Evolutionary conservation across 2,113 vertebrate species (phyloP), one percentile per base, ranked within the genome.

Genomic region (Lagopus leucura): DNA sequence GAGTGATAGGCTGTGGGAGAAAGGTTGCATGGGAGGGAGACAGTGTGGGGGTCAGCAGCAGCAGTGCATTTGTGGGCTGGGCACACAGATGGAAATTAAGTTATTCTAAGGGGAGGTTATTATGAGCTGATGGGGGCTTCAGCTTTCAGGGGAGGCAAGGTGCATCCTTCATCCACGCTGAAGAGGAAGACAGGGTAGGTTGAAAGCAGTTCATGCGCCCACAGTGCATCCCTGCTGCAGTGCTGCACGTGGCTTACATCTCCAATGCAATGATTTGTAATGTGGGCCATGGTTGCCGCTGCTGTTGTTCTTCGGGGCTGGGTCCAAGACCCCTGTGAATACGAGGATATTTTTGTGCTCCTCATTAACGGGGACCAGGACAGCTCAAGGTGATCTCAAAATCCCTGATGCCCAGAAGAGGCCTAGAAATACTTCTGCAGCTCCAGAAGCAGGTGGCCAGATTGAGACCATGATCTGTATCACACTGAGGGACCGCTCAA

Each of bases 21-120:
- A 45, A 71, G 40, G 28, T 45, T 66, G 28, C 0, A 0, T 1
- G 11, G 43, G 52, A 30, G 80, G 8, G 34, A 54, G 10, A 19
- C 69, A 86, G 36, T 1, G 0, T 4, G 13, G 20, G 25, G 40
- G 17, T 67, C 20, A n/a, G n/a, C 8, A 40, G 11, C 40, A 71
- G 36, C 89, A 70, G 3, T 19, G 30, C 4, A 6, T 12, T 43
- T 55, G 36, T 1, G 2, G 25, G 69, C 19, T 14, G 3, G 14
- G 18, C 19, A 8, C 7, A 48, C 66, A 86, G 38, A 17, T n/a
- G 8, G 64, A 79, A 76, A 43, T 10, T 0, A 91, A 64, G 40
- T 36, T 7, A 12, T 74, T 72, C 80, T 48, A 55, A 74, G 52
- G 28, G 32, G 11, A 65, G 22, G 13, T 57, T 45, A 34, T 6